These are phyloP conservation scores for Pithecia hirsuta DNA, from an alignment of 2,797 vertebrate species.

Conservation along the genomic window DNA sequence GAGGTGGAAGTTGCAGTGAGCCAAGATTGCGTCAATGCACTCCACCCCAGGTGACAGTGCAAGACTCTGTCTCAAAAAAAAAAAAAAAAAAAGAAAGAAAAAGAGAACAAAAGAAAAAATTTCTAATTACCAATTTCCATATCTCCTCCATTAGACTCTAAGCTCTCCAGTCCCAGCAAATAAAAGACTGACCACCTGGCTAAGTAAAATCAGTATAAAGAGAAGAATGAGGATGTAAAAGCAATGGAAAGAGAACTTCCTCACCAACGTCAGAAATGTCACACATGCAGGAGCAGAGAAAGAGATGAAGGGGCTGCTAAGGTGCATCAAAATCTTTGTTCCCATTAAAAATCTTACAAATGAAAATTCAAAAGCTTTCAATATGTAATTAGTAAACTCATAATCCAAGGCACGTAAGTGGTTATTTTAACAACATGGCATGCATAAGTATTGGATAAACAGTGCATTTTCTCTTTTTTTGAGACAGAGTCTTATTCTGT, in stretches of 20 bases:
- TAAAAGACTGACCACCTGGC: not conserved
- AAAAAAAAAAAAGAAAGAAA: no score
- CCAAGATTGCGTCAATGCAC: not conserved
- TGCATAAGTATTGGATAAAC: not conserved
- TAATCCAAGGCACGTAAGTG: not conserved
- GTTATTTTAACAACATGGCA: not conserved
- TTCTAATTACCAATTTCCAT: not conserved
- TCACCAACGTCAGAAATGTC: not conserved
- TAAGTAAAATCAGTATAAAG: conserved; percentile 29
- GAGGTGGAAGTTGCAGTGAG: not conserved
- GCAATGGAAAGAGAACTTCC: not conserved
- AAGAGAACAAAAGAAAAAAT: not conserved
- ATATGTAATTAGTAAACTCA: conserved; percentile 4
- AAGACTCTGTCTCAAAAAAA: not conserved
- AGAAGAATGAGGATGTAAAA: not conserved
- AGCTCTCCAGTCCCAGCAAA: not conserved
- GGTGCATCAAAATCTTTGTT: not conserved
- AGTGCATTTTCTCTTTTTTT: not conserved
- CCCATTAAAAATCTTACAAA: conserved; percentile 14
- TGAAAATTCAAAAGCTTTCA: conserved; percentile 14
- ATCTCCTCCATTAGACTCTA: not conserved
- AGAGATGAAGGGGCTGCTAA: not conserved
- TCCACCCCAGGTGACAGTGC: not conserved
- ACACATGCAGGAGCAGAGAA: not conserved
- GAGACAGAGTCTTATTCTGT: no score